A percentile compares a stretch with the other conserved stretches of the same genome.
These are phyloP conservation scores for Keiferia lycopersicella DNA, from an alignment of 2,888 invertebrate species.

Conservation along the genomic window DNA sequence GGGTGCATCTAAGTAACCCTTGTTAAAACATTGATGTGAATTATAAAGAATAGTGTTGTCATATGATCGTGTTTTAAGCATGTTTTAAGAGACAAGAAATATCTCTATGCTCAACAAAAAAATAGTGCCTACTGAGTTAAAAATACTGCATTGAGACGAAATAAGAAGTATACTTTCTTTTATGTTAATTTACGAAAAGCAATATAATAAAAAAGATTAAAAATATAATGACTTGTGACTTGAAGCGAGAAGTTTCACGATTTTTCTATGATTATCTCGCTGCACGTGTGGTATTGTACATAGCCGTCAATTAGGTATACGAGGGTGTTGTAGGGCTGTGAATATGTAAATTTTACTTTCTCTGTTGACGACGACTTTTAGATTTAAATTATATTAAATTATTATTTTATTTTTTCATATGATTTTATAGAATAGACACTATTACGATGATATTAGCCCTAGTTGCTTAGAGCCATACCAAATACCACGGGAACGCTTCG, in stretches of 20 bases:
- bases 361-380: conserved; percentile 50
- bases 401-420: conserved; percentile 52
- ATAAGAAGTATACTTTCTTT: background rate
- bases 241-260: background rate
- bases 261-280: background rate
- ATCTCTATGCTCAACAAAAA: background rate
- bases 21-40: no score
- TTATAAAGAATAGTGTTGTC: no score
- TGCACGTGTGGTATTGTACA: conserved; percentile 42
- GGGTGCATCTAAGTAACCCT: background rate
- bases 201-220: background rate
- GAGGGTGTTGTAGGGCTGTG: conserved; percentile 71
- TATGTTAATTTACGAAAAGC: background rate
- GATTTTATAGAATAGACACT: conserved; percentile 37
- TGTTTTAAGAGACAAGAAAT: no score
- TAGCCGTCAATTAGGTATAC: conserved; percentile 46
- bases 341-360: conserved; percentile 62
- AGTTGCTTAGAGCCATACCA: conserved; percentile 41
- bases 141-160: background rate
- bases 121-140: background rate
- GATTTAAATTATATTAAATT: conserved; percentile 55
- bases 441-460: conserved; percentile 36
- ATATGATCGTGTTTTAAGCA: no score
- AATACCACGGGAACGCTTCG: conserved; percentile 29
- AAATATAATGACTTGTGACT: background rate